Percentiles rank a stretch among this genome's conserved stretches.
phyloP scores from a whole-genome alignment of 2,797 vertebrate genomes.

The Gadopsis bispinosus region DNA sequence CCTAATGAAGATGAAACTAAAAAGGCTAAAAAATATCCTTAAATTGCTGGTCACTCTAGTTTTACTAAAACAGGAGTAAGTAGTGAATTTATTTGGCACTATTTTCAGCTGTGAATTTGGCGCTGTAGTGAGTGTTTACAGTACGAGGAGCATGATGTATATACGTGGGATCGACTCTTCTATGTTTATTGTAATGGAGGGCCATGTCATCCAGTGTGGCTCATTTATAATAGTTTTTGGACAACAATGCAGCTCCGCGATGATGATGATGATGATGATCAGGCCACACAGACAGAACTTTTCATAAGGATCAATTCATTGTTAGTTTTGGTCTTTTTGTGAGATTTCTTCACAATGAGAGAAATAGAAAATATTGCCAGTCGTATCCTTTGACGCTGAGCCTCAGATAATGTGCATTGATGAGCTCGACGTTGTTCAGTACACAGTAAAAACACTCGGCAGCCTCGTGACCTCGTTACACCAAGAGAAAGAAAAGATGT shows the following conservation, averaged over 20 bases:
- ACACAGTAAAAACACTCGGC: not conserved
- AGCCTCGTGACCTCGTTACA: not conserved
- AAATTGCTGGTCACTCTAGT: not conserved
- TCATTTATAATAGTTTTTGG: not conserved
- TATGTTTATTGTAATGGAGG: not conserved
- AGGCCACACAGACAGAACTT: not conserved
- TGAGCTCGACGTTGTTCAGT: not conserved
- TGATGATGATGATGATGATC: too few relatives aligned
- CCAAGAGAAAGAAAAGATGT: not conserved
- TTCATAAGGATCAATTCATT: not conserved
- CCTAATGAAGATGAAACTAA: not conserved
- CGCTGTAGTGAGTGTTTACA: not conserved
- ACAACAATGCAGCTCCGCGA: not conserved
- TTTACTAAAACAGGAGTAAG: not conserved
- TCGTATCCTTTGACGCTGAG: not conserved
- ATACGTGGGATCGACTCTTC: not conserved
- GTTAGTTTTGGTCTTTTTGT: not conserved
- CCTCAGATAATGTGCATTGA: not conserved
- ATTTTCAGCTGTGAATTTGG: not conserved
- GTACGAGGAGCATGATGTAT: not conserved
- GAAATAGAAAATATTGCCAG: not conserved
- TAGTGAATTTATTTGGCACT: not conserved
- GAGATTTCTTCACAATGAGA: not conserved
- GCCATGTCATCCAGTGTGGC: not conserved
- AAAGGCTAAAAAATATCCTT: not conserved